A percentile compares a stretch with the other conserved stretches of the same genome.
Conservation (phyloP, 2,113 vertebrate genomes). For the Poeciliopsis retropinna region DNA sequence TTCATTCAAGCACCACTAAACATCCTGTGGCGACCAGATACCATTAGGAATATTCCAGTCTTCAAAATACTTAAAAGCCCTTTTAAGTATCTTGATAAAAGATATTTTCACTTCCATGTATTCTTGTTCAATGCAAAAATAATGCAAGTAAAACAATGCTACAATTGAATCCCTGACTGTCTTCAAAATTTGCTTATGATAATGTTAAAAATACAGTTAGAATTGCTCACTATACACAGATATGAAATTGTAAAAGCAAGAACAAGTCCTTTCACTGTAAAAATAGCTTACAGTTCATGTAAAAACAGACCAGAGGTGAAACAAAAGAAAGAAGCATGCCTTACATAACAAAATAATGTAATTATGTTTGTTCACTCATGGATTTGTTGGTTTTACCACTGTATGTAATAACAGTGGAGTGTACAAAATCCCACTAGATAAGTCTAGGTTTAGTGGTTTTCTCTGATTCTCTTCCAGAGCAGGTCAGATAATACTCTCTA, state of each 20-base stretch:
- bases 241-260: not conserved
- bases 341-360: constrained; percentile 27
- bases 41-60: too few relatives aligned
- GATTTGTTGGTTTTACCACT: constrained; percentile 41
- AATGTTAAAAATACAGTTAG: not conserved
- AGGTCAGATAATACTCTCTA: constrained; percentile 50
- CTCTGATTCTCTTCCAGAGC: constrained; percentile 59
- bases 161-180: not conserved
- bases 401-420: not conserved
- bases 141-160: too few relatives aligned
- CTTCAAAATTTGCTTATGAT: not conserved
- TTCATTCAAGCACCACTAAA: too few relatives aligned
- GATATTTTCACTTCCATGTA: too few relatives aligned
- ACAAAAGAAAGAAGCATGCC: not conserved
- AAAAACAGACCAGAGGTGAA: not conserved
- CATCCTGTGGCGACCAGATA: too few relatives aligned
- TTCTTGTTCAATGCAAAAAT: too few relatives aligned
- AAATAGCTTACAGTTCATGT: not conserved
- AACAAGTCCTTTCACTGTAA: not conserved
- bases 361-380: constrained; percentile 24
- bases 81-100: too few relatives aligned
- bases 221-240: not conserved
- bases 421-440: constrained; percentile 26
- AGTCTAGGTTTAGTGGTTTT: constrained; percentile 52
- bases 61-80: too few relatives aligned